Percentiles rank a stretch among this genome's conserved stretches.
Evolutionary conservation across 2,797 vertebrate species (phyloP).

Genomic region (Hippoglossus hippoglossus): DNA sequence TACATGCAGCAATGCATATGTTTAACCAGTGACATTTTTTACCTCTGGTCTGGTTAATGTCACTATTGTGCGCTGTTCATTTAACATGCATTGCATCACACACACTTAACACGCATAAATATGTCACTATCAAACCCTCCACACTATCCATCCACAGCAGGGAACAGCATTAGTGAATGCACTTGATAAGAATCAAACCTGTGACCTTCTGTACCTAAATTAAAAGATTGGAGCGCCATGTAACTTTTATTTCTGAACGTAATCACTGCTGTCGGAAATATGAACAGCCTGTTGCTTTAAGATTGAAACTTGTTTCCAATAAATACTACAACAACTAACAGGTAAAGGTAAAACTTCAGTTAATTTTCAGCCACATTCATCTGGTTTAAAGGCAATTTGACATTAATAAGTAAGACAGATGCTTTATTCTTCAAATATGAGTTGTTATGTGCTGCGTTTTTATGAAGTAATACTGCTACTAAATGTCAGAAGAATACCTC

Average conservation of each 20-base stretch:
- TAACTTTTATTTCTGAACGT: neutral
- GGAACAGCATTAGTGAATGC: neutral
- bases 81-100: neutral
- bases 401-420: neutral
- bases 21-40: neutral
- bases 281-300: too few relatives aligned
- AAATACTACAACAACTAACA: neutral
- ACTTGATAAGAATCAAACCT: neutral
- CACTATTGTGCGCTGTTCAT: neutral
- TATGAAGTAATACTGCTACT: too few relatives aligned
- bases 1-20: neutral
- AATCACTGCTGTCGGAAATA: neutral
- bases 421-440: neutral
- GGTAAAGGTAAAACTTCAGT: neutral
- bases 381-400: too few relatives aligned
- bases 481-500: too few relatives aligned
- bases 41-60: neutral
- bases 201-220: neutral
- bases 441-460: neutral
- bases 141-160: conserved; percentile 5
- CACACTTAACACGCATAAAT: too few relatives aligned
- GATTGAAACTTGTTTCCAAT: neutral
- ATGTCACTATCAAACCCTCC: neutral
- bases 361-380: neutral
- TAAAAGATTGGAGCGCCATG: neutral